Evolutionary conservation across 2,888 invertebrate genomes (phyloP).

Genomic region (Ectemnius lituratus): DNA sequence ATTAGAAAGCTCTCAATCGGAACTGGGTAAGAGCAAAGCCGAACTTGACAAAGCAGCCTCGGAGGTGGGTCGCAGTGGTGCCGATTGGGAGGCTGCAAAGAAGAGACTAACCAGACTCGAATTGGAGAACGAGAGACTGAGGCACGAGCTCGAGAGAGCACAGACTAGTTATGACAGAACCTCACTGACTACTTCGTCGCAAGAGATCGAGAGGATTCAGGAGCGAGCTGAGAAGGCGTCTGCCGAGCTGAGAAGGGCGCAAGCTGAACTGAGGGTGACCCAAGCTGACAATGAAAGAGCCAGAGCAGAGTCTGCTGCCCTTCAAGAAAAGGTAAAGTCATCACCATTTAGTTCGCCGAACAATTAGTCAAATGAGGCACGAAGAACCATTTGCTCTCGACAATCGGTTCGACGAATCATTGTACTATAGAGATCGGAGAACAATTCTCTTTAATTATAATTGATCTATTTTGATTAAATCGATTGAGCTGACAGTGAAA

Average conservation of each 20-base stretch:
- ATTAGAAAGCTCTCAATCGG: constrained; percentile 94
- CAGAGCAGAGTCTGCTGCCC: constrained; percentile 88
- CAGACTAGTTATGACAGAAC: constrained; percentile 91
- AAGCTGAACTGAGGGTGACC: constrained; percentile 93
- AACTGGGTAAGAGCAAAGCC: constrained; percentile 95
- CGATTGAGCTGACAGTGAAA: background rate
- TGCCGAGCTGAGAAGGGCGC: constrained; percentile 90
- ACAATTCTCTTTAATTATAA: constrained; percentile 46
- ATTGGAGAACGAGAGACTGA: constrained; percentile 92
- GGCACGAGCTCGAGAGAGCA: constrained; percentile 90
- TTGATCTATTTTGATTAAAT: constrained; percentile 19
- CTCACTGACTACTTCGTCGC: constrained; percentile 86
- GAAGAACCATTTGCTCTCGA: too few species aligned
- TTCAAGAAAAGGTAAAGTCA: constrained; percentile 88
- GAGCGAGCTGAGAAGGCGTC: constrained; percentile 92
- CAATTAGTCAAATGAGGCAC: background rate
- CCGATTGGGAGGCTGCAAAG: constrained; percentile 92
- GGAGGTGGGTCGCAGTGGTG: constrained; percentile 92
- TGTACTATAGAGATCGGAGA: constrained; percentile 13
- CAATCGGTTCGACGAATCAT: too few species aligned
- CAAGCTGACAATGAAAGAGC: constrained; percentile 94
- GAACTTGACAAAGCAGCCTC: constrained; percentile 94
- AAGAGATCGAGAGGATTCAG: constrained; percentile 89
- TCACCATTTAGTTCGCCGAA: background rate
- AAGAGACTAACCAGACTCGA: constrained; percentile 91